These are phyloP conservation scores for Hyposoter dolosus DNA, from an alignment of 2,888 invertebrate genomes.

Conservation along the genomic window DNA sequence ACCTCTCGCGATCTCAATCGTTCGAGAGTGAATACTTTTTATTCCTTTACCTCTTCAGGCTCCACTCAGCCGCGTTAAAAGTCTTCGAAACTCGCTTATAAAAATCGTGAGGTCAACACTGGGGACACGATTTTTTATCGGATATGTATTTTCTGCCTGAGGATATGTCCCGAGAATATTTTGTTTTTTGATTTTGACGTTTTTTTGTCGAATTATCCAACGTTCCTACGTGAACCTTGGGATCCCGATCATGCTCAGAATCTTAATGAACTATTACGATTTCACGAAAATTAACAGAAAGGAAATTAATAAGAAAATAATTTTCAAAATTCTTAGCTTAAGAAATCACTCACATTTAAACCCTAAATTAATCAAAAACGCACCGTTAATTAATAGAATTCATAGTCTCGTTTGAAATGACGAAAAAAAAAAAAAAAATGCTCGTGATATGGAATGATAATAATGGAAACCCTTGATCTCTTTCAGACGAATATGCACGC, in stretches of 20 bases:
- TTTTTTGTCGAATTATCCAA: constrained; percentile 16
- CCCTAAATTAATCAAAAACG: not conserved
- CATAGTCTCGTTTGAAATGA: not conserved
- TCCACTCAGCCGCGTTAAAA: constrained; percentile 32
- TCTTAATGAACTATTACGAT: constrained; percentile 40
- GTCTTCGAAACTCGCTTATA: constrained; percentile 63
- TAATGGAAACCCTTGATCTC: constrained; percentile 31
- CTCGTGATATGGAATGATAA: not conserved
- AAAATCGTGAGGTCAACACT: constrained; percentile 47
- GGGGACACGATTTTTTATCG: constrained; percentile 63
- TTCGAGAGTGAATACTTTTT: constrained; percentile 35
- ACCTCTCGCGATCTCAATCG: constrained; percentile 58
- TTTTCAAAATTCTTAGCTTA: not conserved
- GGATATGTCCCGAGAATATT: constrained; percentile 35
- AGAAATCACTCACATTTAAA: not conserved
- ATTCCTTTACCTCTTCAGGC: constrained; percentile 22
- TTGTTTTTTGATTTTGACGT: constrained; percentile 11
- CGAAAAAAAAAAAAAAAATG: not conserved
- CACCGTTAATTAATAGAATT: not conserved
- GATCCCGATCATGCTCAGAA: constrained; percentile 25
- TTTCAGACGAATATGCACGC: constrained; percentile 86
- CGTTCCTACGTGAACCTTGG: constrained; percentile 44
- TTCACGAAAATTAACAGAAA: not conserved
- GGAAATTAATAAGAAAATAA: not conserved
- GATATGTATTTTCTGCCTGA: constrained; percentile 52